Evolutionary conservation across 2,113 vertebrate genomes (phyloP), one percentile per base, ranked within the genome.

Genomic region (Pedionomus torquatus): DNA sequence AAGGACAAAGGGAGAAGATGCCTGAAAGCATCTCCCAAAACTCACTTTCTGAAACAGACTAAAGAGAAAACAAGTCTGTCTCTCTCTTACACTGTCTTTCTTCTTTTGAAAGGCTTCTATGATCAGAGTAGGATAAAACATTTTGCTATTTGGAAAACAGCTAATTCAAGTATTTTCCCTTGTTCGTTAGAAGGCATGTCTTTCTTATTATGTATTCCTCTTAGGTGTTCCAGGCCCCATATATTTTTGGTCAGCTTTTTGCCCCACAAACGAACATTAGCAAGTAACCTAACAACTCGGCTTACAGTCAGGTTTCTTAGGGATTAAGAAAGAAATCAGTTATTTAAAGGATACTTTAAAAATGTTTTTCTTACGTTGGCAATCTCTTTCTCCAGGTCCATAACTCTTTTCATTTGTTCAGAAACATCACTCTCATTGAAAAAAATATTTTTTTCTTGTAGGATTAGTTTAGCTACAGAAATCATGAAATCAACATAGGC

Each of bases 401-500:
- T 98, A 66, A 99, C 96, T 95, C 79, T 98, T 11, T 70, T 89
- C 98, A 99, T 98, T 93, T 99, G 98, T 65, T 96, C 80, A 72
- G 96, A 96, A 96, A 99, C 97, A 33, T 43, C 43, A 3, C 14
- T 97, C 75, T 99, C 98, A 43, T 97, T 96, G 83, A 98, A 13
- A 21, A 55, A 10, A 84, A 99, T 90, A 15, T 74, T 70, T 89
- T 97, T 98, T 91, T 99, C 99, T 61, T 97, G 95, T 35, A 98
- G 98, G 88, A 99, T 99, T 94, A 99, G 92, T 94, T 97, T 99
- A 33, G 98, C 99, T 91, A 99, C 98, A 93, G 99, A 98, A 94
- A 98, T 97, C 99, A 99, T 99, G 96, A 99, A 99, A 90, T 98
- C 97, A 90, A 98, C 96, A 35, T 99, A 99, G 17, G 99, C 99